Evolutionary conservation across 2,113 vertebrate genomes (phyloP).

Genomic region (Podiceps cristatus): DNA sequence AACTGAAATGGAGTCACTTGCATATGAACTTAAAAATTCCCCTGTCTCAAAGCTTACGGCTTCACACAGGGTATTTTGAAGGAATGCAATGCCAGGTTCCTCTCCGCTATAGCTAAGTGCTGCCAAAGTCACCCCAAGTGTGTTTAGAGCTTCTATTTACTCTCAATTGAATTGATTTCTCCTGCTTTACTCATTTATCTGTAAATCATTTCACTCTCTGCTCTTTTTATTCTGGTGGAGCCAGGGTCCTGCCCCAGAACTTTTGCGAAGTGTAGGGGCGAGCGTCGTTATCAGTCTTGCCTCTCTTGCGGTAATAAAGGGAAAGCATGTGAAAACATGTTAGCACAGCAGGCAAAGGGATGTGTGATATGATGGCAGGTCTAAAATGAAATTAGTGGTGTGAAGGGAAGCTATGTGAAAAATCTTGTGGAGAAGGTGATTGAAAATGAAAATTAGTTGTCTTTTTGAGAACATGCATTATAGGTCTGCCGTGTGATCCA

Average conservation of each 20-base stretch:
- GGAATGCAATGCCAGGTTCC: neutral
- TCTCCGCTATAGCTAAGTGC: neutral
- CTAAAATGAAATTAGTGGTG: constrained; percentile 77
- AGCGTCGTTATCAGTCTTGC: constrained; percentile 34
- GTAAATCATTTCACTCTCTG: neutral
- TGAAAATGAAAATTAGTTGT: constrained; percentile 77
- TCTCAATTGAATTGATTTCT: neutral
- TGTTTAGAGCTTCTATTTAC: neutral
- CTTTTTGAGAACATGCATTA: constrained; percentile 38
- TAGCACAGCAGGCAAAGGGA: constrained; percentile 73
- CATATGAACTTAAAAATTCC: neutral
- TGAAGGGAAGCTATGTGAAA: constrained; percentile 70
- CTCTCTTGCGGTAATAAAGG: constrained; percentile 60
- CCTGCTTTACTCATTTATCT: neutral
- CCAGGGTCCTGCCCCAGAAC: constrained; percentile 11
- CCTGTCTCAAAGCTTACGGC: neutral
- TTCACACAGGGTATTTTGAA: neutral
- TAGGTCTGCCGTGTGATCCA: constrained; percentile 15
- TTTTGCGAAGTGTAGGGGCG: constrained; percentile 43
- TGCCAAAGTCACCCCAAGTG: neutral
- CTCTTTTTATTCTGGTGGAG: neutral
- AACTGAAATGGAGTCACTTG: neutral
- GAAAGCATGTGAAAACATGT: constrained; percentile 77
- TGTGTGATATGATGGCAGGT: constrained; percentile 54
- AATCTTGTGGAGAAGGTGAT: constrained; percentile 76